phyloP scores from a whole-genome alignment of 2,113 vertebrate species.

The Corythaeola cristata region DNA sequence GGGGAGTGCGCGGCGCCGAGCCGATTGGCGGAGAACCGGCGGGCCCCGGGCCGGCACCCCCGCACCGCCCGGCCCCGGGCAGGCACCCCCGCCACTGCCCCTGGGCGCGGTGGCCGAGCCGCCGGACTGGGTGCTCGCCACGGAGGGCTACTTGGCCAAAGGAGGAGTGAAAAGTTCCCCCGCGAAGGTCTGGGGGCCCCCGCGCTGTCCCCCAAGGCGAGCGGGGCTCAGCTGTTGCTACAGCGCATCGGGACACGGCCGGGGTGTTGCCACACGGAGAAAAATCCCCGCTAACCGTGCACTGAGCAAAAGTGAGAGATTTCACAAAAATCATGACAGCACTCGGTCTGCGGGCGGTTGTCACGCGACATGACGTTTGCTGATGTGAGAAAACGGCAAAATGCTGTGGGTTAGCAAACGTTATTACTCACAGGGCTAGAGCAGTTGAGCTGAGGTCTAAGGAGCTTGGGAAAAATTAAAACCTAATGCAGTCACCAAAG shows the following conservation, averaged over 20 bases:
- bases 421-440: background rate
- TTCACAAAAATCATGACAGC: background rate
- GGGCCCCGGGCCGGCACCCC: too few relatives aligned
- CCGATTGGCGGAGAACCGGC: too few relatives aligned
- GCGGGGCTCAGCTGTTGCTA: rapidly evolving
- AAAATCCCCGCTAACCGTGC: background rate
- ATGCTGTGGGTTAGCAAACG: background rate
- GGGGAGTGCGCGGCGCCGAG: too few relatives aligned
- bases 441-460: background rate
- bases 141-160: background rate
- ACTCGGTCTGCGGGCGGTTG: rapidly evolving
- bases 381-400: background rate
- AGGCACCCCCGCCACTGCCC: too few relatives aligned
- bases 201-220: rapidly evolving
- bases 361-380: background rate
- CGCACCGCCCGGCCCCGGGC: too few relatives aligned
- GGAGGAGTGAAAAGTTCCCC: background rate
- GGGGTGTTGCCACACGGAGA: background rate
- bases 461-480: background rate
- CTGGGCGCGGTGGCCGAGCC: too few relatives aligned
- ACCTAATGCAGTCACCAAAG: background rate
- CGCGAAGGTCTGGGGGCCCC: too few relatives aligned
- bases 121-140: too few relatives aligned
- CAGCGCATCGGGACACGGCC: background rate
- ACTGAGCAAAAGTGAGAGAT: background rate